Evolutionary conservation across 2,797 vertebrate species (phyloP).

Genomic region (Catostomus latipinnis): DNA sequence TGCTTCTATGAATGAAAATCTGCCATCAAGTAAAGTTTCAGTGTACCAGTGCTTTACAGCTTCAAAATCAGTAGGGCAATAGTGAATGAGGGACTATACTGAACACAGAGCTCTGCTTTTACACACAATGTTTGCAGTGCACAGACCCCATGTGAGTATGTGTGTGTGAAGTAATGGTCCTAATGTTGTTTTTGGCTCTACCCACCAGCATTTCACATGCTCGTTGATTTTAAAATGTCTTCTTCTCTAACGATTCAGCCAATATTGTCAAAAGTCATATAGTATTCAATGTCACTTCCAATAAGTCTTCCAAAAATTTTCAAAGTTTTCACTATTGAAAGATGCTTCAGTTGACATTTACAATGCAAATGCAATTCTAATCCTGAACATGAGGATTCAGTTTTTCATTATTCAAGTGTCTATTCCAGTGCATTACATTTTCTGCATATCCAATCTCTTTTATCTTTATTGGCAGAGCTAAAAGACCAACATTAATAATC

Average conservation of each 20-base stretch:
- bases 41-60: constrained; percentile 41
- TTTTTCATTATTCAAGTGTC: too few species aligned
- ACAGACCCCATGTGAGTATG: constrained; percentile 65
- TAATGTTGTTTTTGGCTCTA: constrained; percentile 77
- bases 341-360: too few species aligned
- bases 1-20: constrained; percentile 37
- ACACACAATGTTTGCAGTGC: constrained; percentile 74
- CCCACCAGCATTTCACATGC: constrained; percentile 71
- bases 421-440: not conserved
- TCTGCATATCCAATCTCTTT: not conserved
- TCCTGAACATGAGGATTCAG: too few species aligned
- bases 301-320: not conserved
- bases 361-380: too few species aligned
- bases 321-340: not conserved
- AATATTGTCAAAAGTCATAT: not conserved
- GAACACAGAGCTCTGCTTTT: constrained; percentile 78
- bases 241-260: constrained; percentile 53
- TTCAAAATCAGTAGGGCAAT: constrained; percentile 58
- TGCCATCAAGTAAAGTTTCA: constrained; percentile 42
- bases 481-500: too few species aligned
- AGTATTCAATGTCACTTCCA: not conserved
- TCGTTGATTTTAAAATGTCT: constrained; percentile 70
- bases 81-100: constrained; percentile 73
- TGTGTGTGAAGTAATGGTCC: constrained; percentile 47
- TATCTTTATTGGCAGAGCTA: too few species aligned